Percentiles rank a stretch among this genome's conserved stretches.
phyloP scores from a whole-genome alignment of 1,140 invertebrate species.

The Tetramorium parvispinum region DNA sequence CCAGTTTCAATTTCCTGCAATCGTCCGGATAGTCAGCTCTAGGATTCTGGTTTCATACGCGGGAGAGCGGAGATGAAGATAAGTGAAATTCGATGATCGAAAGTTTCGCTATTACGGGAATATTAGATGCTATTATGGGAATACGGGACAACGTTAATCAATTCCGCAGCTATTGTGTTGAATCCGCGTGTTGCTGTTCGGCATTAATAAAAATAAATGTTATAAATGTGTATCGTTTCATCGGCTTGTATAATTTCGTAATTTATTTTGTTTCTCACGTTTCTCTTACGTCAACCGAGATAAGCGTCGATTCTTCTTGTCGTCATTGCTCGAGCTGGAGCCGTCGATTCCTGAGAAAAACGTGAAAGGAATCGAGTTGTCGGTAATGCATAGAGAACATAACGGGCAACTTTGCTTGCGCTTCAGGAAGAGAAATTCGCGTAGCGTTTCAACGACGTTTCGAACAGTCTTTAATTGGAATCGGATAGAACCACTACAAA shows the following conservation, averaged over 20 bases:
- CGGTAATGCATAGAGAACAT: constrained; percentile 6
- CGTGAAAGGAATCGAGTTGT: constrained; percentile 11
- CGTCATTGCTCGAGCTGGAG: background rate
- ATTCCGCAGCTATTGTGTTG: background rate
- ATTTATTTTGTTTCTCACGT: constrained; percentile 4
- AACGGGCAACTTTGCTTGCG: background rate
- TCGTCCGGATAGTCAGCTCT: constrained; percentile 22
- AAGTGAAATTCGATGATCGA: constrained; percentile 64
- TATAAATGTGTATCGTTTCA: background rate
- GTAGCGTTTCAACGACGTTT: constrained; percentile 21
- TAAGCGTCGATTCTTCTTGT: constrained; percentile 13
- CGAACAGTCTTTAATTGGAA: constrained; percentile 64
- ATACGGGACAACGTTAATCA: background rate
- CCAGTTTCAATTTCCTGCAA: constrained; percentile 61
- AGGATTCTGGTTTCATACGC: constrained; percentile 9
- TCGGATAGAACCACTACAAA: constrained; percentile 46
- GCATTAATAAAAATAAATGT: background rate
- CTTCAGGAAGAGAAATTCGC: background rate
- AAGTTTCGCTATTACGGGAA: constrained; percentile 18
- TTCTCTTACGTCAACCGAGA: background rate
- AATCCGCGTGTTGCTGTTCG: background rate
- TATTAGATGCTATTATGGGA: background rate
- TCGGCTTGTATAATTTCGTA: background rate
- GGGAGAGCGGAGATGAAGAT: background rate
- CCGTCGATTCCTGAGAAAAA: background rate